A percentile compares a stretch with the other conserved stretches of the same genome.
phyloP scores from a whole-genome alignment of 2,797 vertebrate genomes.

The Spinibarbus caldwelli region DNA sequence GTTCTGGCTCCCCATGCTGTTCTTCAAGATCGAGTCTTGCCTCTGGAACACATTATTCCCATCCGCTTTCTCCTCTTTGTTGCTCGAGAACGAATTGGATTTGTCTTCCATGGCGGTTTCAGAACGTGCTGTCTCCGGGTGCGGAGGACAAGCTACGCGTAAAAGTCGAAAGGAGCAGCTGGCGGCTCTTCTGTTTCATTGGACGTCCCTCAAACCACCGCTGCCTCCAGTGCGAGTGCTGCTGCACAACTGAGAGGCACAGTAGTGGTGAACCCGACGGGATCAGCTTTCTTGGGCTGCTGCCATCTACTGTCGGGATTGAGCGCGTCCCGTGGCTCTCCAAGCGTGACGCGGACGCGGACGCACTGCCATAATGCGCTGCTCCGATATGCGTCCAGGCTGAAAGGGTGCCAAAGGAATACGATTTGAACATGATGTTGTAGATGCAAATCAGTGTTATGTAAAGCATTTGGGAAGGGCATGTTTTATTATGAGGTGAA shows the following conservation, averaged over 20 bases:
- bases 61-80: slow-evolving; percentile 88
- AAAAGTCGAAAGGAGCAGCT: slow-evolving; percentile 76
- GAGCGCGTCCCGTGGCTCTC: slow-evolving; percentile 59
- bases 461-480: slow-evolving; percentile 21
- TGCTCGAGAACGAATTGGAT: slow-evolving; percentile 88
- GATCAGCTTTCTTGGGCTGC: slow-evolving; percentile 83
- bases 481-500: slow-evolving; percentile 12
- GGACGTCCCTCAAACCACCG: slow-evolving; percentile 84
- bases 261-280: slow-evolving; percentile 72
- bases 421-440: slow-evolving; percentile 21
- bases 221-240: slow-evolving; percentile 80
- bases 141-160: slow-evolving; percentile 74
- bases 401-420: slow-evolving; percentile 13
- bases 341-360: slow-evolving; percentile 61
- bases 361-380: slow-evolving; percentile 69
- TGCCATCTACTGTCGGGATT: slow-evolving; percentile 82
- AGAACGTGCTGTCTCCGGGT: slow-evolving; percentile 74
- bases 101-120: slow-evolving; percentile 87
- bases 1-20: slow-evolving; percentile 82
- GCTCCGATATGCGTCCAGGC: slow-evolving; percentile 46
- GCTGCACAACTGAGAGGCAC: slow-evolving; percentile 72
- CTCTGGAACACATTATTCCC: slow-evolving; percentile 89
- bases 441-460: slow-evolving; percentile 29
- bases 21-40: slow-evolving; percentile 86
- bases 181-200: slow-evolving; percentile 80